Evolutionary conservation across 1,140 invertebrate genomes (phyloP), one percentile per base, ranked within the genome.

Genomic region (Gryon sp.): DNA sequence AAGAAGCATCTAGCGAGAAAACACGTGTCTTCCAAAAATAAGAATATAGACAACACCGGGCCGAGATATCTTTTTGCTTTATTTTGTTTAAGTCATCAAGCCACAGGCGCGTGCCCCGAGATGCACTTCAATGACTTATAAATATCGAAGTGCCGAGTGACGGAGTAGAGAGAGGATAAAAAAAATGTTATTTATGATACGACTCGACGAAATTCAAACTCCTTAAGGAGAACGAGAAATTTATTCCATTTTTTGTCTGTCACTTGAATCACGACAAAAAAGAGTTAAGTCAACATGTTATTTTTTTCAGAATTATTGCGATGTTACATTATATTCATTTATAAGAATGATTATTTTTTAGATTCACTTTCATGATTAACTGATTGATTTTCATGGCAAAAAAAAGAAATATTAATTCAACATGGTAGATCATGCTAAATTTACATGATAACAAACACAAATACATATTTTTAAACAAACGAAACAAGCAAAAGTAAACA

Each of bases 71-170:
- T 34, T 26, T 18, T 34, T 12, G 34, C 62, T 75, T 66, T 75
- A 75, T 75, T 75, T 75, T 75, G n/a, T 73, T 66, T 30, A 75
- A 73, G 18, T 32, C 59, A 41, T n/a, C 43, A 40, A 34, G 20
- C 36, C n/a, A 30, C 28, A 40, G 62, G 53, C 70, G 55, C 70
- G 60, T 66, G 70, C 60, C 57, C 60, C 22, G 5, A 40, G 46
- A 66, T 75, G 70, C 70, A 75, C 55, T 66, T 55, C 38, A 75
- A 22, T 74, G 60, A 65, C 60, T 46, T 75, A 75, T 66, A 75
- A 66, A 75, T 66, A 75, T 75, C 45, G 43, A 20, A 60, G 45
- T 15, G 55, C n/a, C 30, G 55, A 66, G 60, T 75, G 70, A 59
- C 32, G 43, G 40, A 36, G 43, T n/a, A 24, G 22, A 24, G 7